Percentiles rank a stretch among this genome's conserved stretches.
Evolutionary conservation across 92 coral and sea anemone species (phyloP).

Genomic region (Palythoa caribaeorum): DNA sequence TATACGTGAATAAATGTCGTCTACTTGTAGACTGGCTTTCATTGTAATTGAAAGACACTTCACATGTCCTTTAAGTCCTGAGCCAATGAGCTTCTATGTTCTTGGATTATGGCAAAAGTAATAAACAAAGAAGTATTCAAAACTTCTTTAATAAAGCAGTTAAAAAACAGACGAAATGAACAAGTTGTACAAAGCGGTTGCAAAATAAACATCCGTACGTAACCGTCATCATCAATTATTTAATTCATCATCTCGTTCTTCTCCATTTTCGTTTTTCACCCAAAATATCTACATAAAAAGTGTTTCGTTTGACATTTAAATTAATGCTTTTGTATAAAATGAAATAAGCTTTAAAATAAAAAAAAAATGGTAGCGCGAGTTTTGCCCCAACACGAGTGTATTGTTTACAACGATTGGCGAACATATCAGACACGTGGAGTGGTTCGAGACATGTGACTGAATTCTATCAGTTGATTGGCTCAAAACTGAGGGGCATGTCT

Average conservation of each 20-base stretch:
- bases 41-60: too few relatives aligned
- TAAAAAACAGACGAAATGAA: neutral
- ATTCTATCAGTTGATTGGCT: slow-evolving; percentile 34
- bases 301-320: neutral
- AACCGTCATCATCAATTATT: neutral
- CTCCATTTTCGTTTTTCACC: slow-evolving; percentile 10
- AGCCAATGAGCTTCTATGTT: too few relatives aligned
- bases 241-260: neutral
- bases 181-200: neutral
- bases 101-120: too few relatives aligned
- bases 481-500: slow-evolving; percentile 30
- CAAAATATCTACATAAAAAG: neutral
- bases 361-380: neutral
- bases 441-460: slow-evolving; percentile 25
- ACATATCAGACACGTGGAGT: slow-evolving; percentile 47
- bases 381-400: slow-evolving; percentile 41
- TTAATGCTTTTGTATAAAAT: neutral
- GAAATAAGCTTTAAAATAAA: too few relatives aligned
- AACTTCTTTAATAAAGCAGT: too few relatives aligned
- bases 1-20: too few relatives aligned
- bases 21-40: too few relatives aligned
- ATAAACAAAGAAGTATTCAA: too few relatives aligned
- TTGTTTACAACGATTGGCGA: slow-evolving; percentile 53
- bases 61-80: too few relatives aligned
- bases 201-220: neutral